A percentile compares a stretch with the other conserved stretches of the same genome.
These are phyloP conservation scores for Syngnathus acus DNA, from an alignment of 2,797 vertebrate species.

Conservation along the genomic window DNA sequence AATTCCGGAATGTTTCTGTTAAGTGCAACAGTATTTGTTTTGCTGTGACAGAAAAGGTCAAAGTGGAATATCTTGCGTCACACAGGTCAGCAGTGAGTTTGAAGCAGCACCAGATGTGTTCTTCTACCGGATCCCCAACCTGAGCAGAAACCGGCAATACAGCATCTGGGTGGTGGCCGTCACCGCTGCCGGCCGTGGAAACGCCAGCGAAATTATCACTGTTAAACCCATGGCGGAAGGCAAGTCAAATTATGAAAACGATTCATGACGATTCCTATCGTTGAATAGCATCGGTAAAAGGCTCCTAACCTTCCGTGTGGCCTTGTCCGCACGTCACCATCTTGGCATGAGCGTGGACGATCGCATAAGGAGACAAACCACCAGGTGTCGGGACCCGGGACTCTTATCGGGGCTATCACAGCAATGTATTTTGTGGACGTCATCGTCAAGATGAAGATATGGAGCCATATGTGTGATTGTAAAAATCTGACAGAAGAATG, in stretches of 20 bases:
- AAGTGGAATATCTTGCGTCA: slow-evolving; percentile 5
- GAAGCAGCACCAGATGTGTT: slow-evolving; percentile 92
- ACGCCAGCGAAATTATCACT: slow-evolving; percentile 89
- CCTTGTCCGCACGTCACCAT: slow-evolving; percentile 28
- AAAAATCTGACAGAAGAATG: no score
- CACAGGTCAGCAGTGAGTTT: slow-evolving; percentile 93
- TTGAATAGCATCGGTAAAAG: slow-evolving; percentile 12
- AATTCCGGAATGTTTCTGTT: neutral
- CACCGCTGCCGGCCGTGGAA: slow-evolving; percentile 87
- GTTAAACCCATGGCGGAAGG: slow-evolving; percentile 92
- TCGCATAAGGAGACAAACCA: slow-evolving; percentile 27
- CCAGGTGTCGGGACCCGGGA: slow-evolving; percentile 19
- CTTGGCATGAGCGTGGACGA: slow-evolving; percentile 33
- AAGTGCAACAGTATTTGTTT: neutral
- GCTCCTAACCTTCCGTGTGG: slow-evolving; percentile 15
- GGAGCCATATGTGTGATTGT: no score
- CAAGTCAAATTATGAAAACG: slow-evolving; percentile 31
- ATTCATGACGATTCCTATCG: neutral
- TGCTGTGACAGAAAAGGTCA: neutral
- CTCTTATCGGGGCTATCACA: slow-evolving; percentile 23
- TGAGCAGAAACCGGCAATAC: slow-evolving; percentile 91
- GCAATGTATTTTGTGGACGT: neutral
- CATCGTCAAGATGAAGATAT: slow-evolving; percentile 9
- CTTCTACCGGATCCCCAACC: slow-evolving; percentile 91
- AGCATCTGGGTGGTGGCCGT: slow-evolving; percentile 95